Percentiles rank a stretch among this genome's conserved stretches.
Conservation (phyloP, 2,797 vertebrate genomes). For the Pempheris klunzingeri region DNA sequence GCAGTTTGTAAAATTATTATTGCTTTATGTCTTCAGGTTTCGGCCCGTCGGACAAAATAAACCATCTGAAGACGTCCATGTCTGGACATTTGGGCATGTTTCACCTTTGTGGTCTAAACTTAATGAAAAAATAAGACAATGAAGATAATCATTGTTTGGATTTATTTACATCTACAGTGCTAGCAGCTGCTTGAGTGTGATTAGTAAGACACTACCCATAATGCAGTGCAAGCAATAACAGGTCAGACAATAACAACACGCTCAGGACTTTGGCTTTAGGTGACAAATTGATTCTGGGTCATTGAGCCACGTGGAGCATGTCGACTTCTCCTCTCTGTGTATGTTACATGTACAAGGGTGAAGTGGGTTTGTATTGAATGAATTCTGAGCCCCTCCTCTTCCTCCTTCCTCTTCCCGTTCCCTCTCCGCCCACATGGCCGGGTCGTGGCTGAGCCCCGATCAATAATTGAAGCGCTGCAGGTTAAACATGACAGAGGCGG, state of each 20-base stretch:
- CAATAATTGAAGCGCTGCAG: conserved; percentile 73
- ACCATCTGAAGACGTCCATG: background rate
- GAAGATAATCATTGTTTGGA: background rate
- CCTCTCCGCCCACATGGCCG: conserved; percentile 16
- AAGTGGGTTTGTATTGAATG: background rate
- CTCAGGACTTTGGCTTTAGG: conserved; percentile 1
- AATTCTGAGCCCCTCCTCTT: conserved; percentile 44
- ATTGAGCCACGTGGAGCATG: background rate
- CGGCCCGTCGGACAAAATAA: background rate
- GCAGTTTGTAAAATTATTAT: too few species aligned
- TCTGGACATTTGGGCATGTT: background rate
- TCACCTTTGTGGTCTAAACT: too few species aligned
- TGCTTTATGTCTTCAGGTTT: too few species aligned
- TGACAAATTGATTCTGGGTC: background rate
- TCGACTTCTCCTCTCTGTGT: background rate
- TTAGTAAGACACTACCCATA: background rate
- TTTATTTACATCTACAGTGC: too few species aligned
- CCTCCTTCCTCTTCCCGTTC: conserved; percentile 60
- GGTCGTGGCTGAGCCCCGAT: conserved; percentile 36
- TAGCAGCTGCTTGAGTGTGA: background rate
- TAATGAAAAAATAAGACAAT: background rate
- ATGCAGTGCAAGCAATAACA: conserved; percentile 2
- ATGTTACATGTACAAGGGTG: background rate
- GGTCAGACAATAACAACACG: background rate
- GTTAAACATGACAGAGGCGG: conserved; percentile 76